These are phyloP conservation scores for Chorisops tibialis DNA, from an alignment of 2,888 invertebrate genomes.

Conservation along the genomic window DNA sequence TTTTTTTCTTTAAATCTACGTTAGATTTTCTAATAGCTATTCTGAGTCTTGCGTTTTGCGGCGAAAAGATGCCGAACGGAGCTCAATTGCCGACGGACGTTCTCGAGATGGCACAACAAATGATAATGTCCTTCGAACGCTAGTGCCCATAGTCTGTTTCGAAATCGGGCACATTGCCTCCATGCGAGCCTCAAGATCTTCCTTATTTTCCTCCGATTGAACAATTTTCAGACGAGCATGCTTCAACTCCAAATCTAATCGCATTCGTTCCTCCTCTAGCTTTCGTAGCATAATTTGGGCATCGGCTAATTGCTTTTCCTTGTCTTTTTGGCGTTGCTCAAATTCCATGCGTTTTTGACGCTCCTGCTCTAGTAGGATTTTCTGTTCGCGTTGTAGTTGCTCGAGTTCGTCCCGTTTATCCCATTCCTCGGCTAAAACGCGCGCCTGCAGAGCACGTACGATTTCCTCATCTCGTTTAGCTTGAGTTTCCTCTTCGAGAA, in stretches of 20 bases:
- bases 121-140: conserved; percentile 64
- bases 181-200: conserved; percentile 58
- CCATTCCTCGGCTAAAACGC: conserved; percentile 80
- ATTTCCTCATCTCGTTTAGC: conserved; percentile 84
- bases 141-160: conserved; percentile 58
- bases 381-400: conserved; percentile 73
- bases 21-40: neutral
- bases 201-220: conserved; percentile 62
- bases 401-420: conserved; percentile 78
- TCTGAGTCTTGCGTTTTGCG: conserved; percentile 7
- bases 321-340: conserved; percentile 67
- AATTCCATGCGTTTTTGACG: conserved; percentile 71
- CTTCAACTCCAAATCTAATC: conserved; percentile 67
- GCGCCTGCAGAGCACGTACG: conserved; percentile 65
- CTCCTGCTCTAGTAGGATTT: conserved; percentile 68
- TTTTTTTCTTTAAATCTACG: too few relatives aligned
- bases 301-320: conserved; percentile 67
- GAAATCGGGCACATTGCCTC: conserved; percentile 57
- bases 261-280: conserved; percentile 67
- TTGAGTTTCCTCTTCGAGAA: conserved; percentile 78
- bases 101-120: conserved; percentile 67
- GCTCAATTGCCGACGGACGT: conserved; percentile 51
- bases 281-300: conserved; percentile 68
- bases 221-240: conserved; percentile 67
- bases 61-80: conserved; percentile 46